Evolutionary conservation across 2,888 invertebrate species (phyloP), one percentile per base, ranked within the genome.

Genomic region (Steromphala cineraria): DNA sequence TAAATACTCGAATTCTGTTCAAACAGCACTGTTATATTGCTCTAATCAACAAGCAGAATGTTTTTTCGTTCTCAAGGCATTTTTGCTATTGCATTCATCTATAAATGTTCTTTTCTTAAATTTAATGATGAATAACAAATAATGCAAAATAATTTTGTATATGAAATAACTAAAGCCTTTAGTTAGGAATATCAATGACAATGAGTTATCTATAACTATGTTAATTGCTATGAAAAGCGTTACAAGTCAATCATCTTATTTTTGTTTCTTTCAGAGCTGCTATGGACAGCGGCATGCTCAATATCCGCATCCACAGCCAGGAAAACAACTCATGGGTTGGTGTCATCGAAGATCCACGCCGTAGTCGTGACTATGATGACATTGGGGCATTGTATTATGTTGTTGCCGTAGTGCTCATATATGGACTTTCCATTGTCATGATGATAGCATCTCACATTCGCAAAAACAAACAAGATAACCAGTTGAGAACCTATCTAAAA

Each of bases 371-470:
- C 40, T 87, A 88, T 77, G 92, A 92, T 81, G 91, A 92, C 82
- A 86, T 91, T 19, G 92, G 92, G 1, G 92, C 93, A 10, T 85
- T 93, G 3, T 92, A 92, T 83, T 93, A 93, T 84, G 93, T 93
- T n/a, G 89, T 93, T 0, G 92, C 91, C n/a, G 93, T 93, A 36
- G 91, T 93, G 36, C 81, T 93, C 75, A 92, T 93, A 76, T 93
- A 92, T 84, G 93, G 92, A 17, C 88, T 91, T 40, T 92, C 92
- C 10, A 93, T 93, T 53, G 90, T 93, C 15, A 91, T 93, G 91
- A 92, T 93, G 93, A 92, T 93, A 24, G 92, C 92, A 3, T 93
- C 93, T 4, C 92, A 93, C 85, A 91, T 92, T 62, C 88, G 92
- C 31, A 91, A 91, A 81, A 93, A 93, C 84, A 90, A 92, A 80